These are phyloP conservation scores for Atrichornis clamosus DNA, from an alignment of 2,113 vertebrate species.

Conservation along the genomic window DNA sequence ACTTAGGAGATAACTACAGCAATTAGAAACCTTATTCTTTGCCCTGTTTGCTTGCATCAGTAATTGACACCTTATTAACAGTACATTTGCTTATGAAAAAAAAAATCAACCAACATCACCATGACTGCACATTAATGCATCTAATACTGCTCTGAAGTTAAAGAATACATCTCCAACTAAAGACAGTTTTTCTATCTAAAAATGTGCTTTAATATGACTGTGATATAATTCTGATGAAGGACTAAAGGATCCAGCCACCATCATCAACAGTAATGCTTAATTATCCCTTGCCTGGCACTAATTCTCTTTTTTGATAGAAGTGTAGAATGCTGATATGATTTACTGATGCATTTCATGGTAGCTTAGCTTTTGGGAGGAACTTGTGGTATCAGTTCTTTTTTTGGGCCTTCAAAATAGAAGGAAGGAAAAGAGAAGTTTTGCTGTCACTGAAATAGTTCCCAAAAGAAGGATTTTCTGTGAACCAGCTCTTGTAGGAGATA, in stretches of 20 bases:
- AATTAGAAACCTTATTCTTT: slow-evolving; percentile 11
- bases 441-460: background rate
- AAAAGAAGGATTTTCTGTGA: background rate
- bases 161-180: background rate
- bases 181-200: background rate
- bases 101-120: background rate
- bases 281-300: background rate
- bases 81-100: slow-evolving; percentile 3
- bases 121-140: background rate
- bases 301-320: background rate
- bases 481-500: background rate
- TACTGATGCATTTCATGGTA: background rate
- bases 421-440: background rate
- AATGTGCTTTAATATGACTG: background rate
- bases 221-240: background rate
- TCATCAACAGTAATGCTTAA: background rate
- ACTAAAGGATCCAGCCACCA: background rate
- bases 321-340: accelerated
- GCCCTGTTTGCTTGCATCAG: background rate
- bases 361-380: background rate
- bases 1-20: slow-evolving; percentile 5
- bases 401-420: background rate
- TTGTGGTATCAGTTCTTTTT: background rate
- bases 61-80: slow-evolving; percentile 45
- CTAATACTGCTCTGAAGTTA: background rate